Conservation (phyloP, 2,797 vertebrate species). For the Lacerta viridis region DNA sequence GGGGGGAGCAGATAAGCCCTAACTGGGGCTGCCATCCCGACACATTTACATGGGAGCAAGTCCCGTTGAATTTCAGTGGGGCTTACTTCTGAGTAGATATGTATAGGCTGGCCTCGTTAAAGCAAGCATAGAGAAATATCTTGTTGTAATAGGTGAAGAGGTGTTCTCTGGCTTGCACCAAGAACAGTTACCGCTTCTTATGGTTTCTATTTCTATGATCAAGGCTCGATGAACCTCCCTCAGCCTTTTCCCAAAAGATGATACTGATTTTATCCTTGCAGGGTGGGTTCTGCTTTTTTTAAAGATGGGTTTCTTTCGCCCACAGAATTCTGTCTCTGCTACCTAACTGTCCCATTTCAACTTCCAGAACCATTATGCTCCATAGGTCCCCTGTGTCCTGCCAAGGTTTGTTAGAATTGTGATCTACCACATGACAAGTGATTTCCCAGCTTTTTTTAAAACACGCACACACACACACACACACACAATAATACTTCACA, state of each 20-base stretch:
- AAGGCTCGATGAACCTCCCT: too few relatives aligned
- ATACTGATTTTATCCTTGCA: not conserved
- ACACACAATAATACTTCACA: not conserved
- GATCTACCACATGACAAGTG: not conserved
- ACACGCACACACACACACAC: not conserved
- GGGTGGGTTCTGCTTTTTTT: not conserved
- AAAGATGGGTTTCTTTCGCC: not conserved
- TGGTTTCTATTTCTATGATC: too few relatives aligned
- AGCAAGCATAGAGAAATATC: not conserved
- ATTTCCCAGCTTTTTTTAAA: not conserved
- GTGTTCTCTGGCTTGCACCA: not conserved
- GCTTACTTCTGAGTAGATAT: not conserved
- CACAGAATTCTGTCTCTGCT: not conserved
- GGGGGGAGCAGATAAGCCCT: too few relatives aligned
- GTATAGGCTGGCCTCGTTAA: not conserved
- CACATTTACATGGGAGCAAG: not conserved
- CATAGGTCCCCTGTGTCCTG: too few relatives aligned
- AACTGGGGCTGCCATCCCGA: not conserved
- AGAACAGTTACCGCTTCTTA: not conserved
- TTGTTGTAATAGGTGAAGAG: not conserved
- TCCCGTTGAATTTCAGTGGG: not conserved
- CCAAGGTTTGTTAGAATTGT: not conserved
- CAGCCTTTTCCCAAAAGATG: not conserved
- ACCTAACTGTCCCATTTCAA: not conserved
- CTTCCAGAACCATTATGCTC: not conserved